Evolutionary conservation across 2,888 invertebrate species (phyloP), one percentile per base, ranked within the genome.

Genomic region (Hemaris fuciformis): DNA sequence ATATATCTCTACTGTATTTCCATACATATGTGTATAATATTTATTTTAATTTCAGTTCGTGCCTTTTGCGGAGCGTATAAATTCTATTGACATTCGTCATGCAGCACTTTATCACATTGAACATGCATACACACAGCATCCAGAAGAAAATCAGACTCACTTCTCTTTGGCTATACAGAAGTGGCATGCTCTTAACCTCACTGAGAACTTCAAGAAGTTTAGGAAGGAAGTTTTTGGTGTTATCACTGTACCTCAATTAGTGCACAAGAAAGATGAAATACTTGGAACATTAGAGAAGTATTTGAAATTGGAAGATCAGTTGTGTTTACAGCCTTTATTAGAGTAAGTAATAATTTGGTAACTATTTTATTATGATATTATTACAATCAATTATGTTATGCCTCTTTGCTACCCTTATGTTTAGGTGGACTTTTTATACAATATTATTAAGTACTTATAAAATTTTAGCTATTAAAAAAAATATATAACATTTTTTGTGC

Each of bases 141-240:
- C 95, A 6, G 95, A 95, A 70, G 95, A 95, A 60, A 90, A 93
- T 59, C 95, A 95, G 76, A 97, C 98, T 0, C 95, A 95, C 81
- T 98, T 99, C 83, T 94, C 95, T 73, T 94, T 97, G 82, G 94
- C 97, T 0, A 84, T 98, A 22, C 94, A 95, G 67, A 98, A 98
- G 93, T 99, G 98, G 98, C 95, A 95, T 77, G 96, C 96, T 1
- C 93, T 98, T 22, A 98, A 99, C 87, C 93, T 97, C 66, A 96
- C 98, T 0, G 95, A 97, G 72, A 95, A 96, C 77, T 98, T 96
- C 84, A 94, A 95, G 56, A 93, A 94, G 60, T 97, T 99, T 74
- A 94, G 95, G 66, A 95, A 94, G 68, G 96, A 97, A 79, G 94
- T 98, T 2, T 94, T 94, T 64, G 93, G 94, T 43, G 94, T 97